phyloP scores from a whole-genome alignment of 2,113 vertebrate species.

The Argyrosomus japonicus region DNA sequence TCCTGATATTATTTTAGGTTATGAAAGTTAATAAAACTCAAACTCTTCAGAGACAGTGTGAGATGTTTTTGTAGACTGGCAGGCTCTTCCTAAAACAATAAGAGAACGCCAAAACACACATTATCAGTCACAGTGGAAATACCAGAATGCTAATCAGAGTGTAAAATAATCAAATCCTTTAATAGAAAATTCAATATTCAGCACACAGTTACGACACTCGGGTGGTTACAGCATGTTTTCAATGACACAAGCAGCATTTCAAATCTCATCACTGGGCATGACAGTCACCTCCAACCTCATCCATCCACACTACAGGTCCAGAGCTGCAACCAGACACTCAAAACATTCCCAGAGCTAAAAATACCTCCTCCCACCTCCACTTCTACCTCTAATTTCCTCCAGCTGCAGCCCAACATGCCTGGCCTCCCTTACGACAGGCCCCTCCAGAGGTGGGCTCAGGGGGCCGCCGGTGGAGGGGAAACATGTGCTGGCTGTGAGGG shows the following conservation, averaged over 20 bases:
- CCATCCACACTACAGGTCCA: conserved; percentile 48
- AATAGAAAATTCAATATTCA: background rate
- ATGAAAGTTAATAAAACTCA: conserved; percentile 88
- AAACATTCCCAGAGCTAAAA: conserved; percentile 77
- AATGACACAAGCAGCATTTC: conserved; percentile 30
- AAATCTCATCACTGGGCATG: conserved; percentile 31
- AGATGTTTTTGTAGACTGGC: conserved; percentile 53
- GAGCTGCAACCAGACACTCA: conserved; percentile 69
- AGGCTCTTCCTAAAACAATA: conserved; percentile 34
- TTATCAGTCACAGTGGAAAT: conserved; percentile 12
- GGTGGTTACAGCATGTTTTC: conserved; percentile 15
- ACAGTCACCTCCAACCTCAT: conserved; percentile 56
- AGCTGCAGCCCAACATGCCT: conserved; percentile 66
- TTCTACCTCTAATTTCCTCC: conserved; percentile 74
- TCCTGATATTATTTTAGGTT: conserved; percentile 91
- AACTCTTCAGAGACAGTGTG: conserved; percentile 64
- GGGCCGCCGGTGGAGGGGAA: conserved; percentile 14
- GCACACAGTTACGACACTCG: background rate
- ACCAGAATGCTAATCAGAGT: conserved; percentile 11
- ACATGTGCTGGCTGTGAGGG: conserved; percentile 35
- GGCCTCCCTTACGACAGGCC: conserved; percentile 34
- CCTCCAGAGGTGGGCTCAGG: conserved; percentile 60
- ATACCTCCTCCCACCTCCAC: conserved; percentile 64
- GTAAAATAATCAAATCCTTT: background rate
- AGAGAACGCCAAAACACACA: conserved; percentile 23